Conservation (phyloP, 2,888 invertebrate genomes). For the Ennomos quercinarius region DNA sequence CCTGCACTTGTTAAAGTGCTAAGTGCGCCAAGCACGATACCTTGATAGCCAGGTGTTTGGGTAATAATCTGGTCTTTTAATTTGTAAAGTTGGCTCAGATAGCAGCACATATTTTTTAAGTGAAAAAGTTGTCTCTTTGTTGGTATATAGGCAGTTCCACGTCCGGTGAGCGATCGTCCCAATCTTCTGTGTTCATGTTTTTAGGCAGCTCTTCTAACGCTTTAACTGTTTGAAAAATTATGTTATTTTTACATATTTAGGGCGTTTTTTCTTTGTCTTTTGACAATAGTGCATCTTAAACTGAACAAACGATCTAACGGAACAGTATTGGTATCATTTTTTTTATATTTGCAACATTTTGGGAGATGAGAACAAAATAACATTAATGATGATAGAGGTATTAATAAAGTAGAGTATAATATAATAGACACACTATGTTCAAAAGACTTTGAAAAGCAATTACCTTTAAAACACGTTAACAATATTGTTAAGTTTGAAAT, state of each 20-base stretch:
- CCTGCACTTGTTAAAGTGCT: too few relatives aligned
- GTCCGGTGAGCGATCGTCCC: slow-evolving; percentile 90
- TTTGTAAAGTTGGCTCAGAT: too few relatives aligned
- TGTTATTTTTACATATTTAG: slow-evolving; percentile 21
- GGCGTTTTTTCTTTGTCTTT: not conserved
- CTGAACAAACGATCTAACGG: not conserved
- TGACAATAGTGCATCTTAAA: slow-evolving; percentile 9
- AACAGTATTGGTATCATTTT: too few relatives aligned
- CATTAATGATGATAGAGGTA: too few relatives aligned
- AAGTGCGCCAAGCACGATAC: too few relatives aligned
- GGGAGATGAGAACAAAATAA: too few relatives aligned
- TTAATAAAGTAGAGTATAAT: too few relatives aligned
- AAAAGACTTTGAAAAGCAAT: slow-evolving; percentile 12
- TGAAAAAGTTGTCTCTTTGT: slow-evolving; percentile 94
- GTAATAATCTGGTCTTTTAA: too few relatives aligned
- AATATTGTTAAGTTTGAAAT: slow-evolving; percentile 38
- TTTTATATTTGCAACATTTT: too few relatives aligned
- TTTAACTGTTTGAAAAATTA: slow-evolving; percentile 84
- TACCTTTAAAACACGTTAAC: slow-evolving; percentile 5
- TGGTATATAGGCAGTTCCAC: slow-evolving; percentile 93
- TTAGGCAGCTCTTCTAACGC: slow-evolving; percentile 90
- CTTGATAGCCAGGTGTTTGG: too few relatives aligned
- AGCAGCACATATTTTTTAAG: slow-evolving; percentile 58
- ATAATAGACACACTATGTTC: slow-evolving; percentile 1
- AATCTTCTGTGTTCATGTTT: slow-evolving; percentile 85